These are phyloP conservation scores for Malaclemys terrapin DNA, from an alignment of 2,113 vertebrate genomes.

Conservation along the genomic window DNA sequence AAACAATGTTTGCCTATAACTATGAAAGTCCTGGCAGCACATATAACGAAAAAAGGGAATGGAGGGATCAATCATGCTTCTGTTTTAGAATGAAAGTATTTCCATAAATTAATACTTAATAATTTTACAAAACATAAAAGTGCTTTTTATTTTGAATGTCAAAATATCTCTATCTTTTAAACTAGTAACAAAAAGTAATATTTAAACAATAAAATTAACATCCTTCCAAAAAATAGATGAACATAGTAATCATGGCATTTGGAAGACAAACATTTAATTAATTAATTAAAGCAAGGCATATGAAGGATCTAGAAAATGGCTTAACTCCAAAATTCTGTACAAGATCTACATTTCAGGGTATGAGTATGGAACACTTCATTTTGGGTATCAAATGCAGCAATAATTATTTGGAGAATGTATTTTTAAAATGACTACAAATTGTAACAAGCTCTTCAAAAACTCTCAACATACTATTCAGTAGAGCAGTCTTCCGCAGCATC, in stretches of 20 bases:
- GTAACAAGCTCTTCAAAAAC: background rate
- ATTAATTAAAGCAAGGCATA: conserved; percentile 21
- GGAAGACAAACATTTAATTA: conserved; percentile 23
- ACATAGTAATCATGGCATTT: background rate
- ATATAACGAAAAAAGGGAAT: conserved; percentile 46
- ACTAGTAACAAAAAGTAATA: background rate
- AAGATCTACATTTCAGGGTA: background rate
- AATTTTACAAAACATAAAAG: background rate
- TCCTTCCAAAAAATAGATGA: background rate
- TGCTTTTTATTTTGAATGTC: background rate
- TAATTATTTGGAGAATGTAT: background rate
- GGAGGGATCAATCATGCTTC: background rate
- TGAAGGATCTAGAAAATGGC: background rate
- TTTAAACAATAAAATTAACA: background rate
- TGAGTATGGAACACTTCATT: background rate
- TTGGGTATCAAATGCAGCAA: background rate
- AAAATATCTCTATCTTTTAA: background rate
- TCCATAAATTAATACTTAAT: background rate
- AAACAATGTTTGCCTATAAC: background rate
- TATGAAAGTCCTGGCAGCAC: background rate
- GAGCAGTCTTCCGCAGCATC: background rate
- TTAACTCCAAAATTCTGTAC: conserved; percentile 8
- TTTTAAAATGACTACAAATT: background rate
- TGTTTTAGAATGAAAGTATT: background rate
- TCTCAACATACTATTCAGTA: background rate